Conservation (phyloP, 2,888 invertebrate genomes). For the Lycophotia porphyrea region DNA sequence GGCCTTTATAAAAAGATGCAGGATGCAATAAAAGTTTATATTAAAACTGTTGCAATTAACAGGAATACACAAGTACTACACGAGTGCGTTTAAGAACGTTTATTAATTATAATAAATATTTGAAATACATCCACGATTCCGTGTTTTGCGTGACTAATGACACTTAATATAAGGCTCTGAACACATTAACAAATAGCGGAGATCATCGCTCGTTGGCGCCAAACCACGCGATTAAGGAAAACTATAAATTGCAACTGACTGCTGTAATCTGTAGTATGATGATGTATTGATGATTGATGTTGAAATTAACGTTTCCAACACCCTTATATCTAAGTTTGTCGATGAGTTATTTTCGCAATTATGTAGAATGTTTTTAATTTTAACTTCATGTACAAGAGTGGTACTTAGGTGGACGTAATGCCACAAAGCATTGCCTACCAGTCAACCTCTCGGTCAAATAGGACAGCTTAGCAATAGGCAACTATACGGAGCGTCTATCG, state of each 20-base stretch:
- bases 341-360: background rate
- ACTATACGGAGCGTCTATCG: background rate
- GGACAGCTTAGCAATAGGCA: no score
- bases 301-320: background rate
- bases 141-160: slow-evolving; percentile 23
- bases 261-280: slow-evolving; percentile 10
- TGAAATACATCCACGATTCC: background rate
- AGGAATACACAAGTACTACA: background rate
- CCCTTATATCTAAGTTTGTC: background rate
- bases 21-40: background rate
- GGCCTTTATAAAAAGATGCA: background rate
- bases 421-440: background rate
- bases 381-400: no score
- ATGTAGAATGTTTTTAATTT: no score
- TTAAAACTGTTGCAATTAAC: background rate
- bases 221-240: slow-evolving; percentile 22
- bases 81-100: background rate
- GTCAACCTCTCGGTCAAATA: no score
- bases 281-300: background rate
- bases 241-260: slow-evolving; percentile 5
- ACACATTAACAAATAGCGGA: slow-evolving; percentile 17
- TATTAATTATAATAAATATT: background rate
- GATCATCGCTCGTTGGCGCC: slow-evolving; percentile 17
- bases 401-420: no score
- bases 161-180: slow-evolving; percentile 6